These are phyloP conservation scores for Buceros bicornis DNA, from an alignment of 2,797 vertebrate genomes.

Conservation along the genomic window DNA sequence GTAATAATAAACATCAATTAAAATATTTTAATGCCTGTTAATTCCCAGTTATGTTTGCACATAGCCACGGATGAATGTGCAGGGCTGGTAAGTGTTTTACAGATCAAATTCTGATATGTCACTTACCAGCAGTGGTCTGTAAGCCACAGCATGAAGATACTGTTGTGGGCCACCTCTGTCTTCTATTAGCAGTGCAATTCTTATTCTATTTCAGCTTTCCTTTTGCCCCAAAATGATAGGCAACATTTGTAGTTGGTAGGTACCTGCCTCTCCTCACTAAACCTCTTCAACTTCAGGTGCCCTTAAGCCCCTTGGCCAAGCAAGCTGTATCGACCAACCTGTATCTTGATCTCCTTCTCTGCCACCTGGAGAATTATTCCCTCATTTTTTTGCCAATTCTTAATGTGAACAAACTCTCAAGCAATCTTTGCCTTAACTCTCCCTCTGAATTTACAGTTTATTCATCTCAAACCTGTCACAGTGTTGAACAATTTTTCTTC, in stretches of 20 bases:
- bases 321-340: not conserved
- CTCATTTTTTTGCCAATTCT: not conserved
- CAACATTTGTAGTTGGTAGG: not conserved
- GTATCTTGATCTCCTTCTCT: constrained; percentile 28
- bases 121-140: not conserved
- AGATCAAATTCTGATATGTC: not conserved
- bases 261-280: not conserved
- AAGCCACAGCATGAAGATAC: not conserved
- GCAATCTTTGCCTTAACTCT: constrained; percentile 16
- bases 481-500: constrained; percentile 34
- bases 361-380: not conserved
- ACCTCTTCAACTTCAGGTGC: not conserved
- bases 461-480: constrained; percentile 42
- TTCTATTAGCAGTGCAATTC: not conserved
- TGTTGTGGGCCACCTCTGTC: not conserved
- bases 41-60: not conserved
- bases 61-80: not conserved
- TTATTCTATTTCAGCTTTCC: not conserved
- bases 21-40: not conserved
- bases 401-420: constrained; percentile 11
- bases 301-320: not conserved
- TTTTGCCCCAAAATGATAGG: not conserved
- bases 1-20: not conserved
- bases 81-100: not conserved
- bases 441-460: constrained; percentile 45